Evolutionary conservation across 2,797 vertebrate genomes (phyloP).

Genomic region (Discoglossus pictus): DNA sequence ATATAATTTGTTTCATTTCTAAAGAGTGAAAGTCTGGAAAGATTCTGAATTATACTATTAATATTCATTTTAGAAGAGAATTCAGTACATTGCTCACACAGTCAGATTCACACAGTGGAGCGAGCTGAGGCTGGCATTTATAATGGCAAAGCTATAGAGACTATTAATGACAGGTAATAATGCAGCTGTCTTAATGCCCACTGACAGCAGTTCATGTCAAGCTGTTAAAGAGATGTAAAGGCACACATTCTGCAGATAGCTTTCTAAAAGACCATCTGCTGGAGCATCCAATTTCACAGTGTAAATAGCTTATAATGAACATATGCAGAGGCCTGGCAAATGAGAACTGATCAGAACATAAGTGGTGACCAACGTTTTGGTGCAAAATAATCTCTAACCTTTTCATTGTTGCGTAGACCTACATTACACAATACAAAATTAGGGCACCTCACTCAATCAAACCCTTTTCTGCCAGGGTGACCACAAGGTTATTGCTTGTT

Average conservation of each 20-base stretch:
- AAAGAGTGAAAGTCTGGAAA: slow-evolving; percentile 25
- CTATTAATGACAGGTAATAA: slow-evolving; percentile 59
- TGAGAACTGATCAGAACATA: slow-evolving; percentile 40
- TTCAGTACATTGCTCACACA: slow-evolving; percentile 31
- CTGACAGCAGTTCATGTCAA: slow-evolving; percentile 52
- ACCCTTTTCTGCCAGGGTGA: no score
- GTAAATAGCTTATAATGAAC: slow-evolving; percentile 56
- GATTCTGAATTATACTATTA: slow-evolving; percentile 54
- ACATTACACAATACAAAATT: neutral
- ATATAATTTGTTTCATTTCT: slow-evolving; percentile 25
- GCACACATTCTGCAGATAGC: slow-evolving; percentile 43
- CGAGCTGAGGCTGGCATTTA: slow-evolving; percentile 54
- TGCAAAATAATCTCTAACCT: slow-evolving; percentile 42
- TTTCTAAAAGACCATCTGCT: slow-evolving; percentile 53
- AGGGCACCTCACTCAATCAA: no score
- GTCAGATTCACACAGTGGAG: slow-evolving; percentile 48
- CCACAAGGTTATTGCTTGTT: no score
- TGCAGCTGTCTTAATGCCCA: slow-evolving; percentile 55
- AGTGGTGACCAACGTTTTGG: slow-evolving; percentile 30
- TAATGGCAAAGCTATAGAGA: slow-evolving; percentile 38
- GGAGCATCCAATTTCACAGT: slow-evolving; percentile 58
- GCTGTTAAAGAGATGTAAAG: slow-evolving; percentile 59
- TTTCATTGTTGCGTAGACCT: slow-evolving; percentile 2
- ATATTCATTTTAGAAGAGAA: slow-evolving; percentile 46
- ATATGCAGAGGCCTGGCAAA: slow-evolving; percentile 49